Evolutionary conservation across 2,888 invertebrate genomes (phyloP).

Genomic region (Microplitis manilae): DNA sequence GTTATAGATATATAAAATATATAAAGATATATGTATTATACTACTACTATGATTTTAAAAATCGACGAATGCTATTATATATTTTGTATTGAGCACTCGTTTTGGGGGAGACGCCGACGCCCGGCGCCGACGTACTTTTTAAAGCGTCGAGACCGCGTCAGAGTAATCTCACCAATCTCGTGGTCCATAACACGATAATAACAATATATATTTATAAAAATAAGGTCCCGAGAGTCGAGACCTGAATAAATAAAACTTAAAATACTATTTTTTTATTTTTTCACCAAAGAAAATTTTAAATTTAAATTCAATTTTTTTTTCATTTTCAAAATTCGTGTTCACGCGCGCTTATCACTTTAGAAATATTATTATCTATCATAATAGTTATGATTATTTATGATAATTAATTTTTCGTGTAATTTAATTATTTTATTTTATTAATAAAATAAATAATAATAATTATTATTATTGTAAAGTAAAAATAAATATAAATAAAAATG

Average conservation of each 20-base stretch:
- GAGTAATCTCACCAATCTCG: constrained; percentile 67
- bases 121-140: constrained; percentile 67
- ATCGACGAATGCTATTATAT: constrained; percentile 70
- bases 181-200: constrained; percentile 50
- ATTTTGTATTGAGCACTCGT: constrained; percentile 70
- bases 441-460: not conserved
- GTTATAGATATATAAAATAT: not conserved
- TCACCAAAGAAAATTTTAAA: not conserved
- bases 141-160: constrained; percentile 62
- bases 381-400: not conserved
- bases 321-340: not conserved
- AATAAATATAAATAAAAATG: constrained; percentile 17
- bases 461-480: not conserved
- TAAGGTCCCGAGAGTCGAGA: not conserved
- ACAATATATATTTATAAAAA: not conserved
- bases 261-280: not conserved
- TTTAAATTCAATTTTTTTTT: not conserved
- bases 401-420: not conserved
- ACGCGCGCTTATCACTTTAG: not conserved
- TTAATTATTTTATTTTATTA: not conserved
- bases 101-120: constrained; percentile 67
- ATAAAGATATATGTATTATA: constrained; percentile 41
- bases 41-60: constrained; percentile 66
- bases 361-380: not conserved
- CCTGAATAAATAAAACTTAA: not conserved